Conservation (phyloP, 2,888 invertebrate genomes). For the Tuberolachnus salignus region DNA sequence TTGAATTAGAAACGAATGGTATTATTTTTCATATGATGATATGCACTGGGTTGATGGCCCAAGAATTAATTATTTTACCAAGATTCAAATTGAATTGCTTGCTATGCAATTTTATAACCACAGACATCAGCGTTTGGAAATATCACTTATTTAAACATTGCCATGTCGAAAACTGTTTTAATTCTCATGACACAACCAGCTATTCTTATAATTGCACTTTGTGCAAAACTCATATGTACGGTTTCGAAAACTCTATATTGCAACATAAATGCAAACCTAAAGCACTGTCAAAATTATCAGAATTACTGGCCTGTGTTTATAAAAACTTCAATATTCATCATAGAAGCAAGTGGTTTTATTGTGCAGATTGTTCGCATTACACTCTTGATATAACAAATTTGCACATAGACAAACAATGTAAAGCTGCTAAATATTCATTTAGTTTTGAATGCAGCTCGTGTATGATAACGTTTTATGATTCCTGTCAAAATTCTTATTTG, state of each 20-base stretch:
- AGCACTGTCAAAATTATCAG: not conserved
- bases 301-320: not conserved
- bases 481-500: not conserved
- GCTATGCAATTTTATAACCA: not conserved
- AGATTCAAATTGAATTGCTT: slow-evolving; percentile 1
- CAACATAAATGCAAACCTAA: slow-evolving; percentile 14
- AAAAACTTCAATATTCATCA: not conserved
- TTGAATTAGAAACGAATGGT: not conserved
- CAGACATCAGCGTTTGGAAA: not conserved
- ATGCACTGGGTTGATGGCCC: slow-evolving; percentile 4
- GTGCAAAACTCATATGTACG: slow-evolving; percentile 16
- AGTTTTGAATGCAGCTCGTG: not conserved
- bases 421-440: not conserved
- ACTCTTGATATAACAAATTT: not conserved
- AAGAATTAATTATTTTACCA: not conserved
- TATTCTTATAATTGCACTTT: not conserved
- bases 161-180: slow-evolving; percentile 5
- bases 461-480: slow-evolving; percentile 17
- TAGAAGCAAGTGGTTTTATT: slow-evolving; percentile 2
- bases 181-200: not conserved
- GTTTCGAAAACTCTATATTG: not conserved
- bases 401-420: not conserved
- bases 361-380: not conserved
- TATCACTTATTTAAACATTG: slow-evolving; percentile 8
- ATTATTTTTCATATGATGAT: slow-evolving; percentile 18